Evolutionary conservation across 2,113 vertebrate species (phyloP).

Genomic region (Panthera leo): DNA sequence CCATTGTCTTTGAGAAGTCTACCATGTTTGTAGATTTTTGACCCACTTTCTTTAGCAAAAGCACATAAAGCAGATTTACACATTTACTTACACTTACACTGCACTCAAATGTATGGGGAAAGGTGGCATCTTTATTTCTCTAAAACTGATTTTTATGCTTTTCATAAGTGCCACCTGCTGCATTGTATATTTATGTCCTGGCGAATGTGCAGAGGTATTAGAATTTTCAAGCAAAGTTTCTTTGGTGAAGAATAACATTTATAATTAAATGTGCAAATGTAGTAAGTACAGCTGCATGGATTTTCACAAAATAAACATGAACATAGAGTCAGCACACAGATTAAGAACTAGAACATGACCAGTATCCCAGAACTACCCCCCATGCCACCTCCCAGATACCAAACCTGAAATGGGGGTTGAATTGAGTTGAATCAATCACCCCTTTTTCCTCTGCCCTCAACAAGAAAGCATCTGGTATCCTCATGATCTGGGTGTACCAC

Average conservation of each 20-base stretch:
- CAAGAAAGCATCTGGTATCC: background rate
- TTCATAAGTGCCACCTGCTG: conserved; percentile 10
- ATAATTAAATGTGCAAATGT: background rate
- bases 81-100: background rate
- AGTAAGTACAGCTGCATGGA: background rate
- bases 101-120: background rate
- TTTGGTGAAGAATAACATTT: background rate
- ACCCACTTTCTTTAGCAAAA: conserved; percentile 19
- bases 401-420: background rate
- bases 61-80: background rate
- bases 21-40: background rate
- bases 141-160: background rate
- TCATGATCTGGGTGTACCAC: too few relatives aligned
- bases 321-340: background rate
- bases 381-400: background rate
- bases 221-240: background rate
- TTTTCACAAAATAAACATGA: background rate
- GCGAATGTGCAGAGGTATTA: background rate
- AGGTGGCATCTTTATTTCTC: background rate
- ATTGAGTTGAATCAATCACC: background rate
- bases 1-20: background rate
- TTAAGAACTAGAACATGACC: background rate
- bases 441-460: background rate
- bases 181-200: background rate
- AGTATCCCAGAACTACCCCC: background rate